Conservation (phyloP, 2,113 vertebrate species). For the Notiomystis cincta region DNA sequence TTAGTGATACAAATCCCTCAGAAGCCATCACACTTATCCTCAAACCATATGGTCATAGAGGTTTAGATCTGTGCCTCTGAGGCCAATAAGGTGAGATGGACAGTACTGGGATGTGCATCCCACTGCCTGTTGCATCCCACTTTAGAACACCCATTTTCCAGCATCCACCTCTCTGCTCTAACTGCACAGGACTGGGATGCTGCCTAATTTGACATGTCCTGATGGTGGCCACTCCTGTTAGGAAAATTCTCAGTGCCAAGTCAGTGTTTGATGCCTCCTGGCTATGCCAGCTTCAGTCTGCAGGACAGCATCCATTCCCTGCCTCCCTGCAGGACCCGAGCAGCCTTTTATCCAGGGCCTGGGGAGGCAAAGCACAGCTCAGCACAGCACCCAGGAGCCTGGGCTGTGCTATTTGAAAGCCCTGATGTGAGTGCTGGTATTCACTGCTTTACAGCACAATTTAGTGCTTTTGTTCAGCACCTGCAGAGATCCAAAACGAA, state of each 20-base stretch:
- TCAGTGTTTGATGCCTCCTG: not conserved
- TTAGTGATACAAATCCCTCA: not conserved
- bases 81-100: not conserved
- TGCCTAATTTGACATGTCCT: not conserved
- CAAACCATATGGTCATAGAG: not conserved
- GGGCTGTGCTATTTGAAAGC: not conserved
- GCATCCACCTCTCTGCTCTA: not conserved
- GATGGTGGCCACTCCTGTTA: not conserved
- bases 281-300: not conserved
- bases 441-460: accelerated
- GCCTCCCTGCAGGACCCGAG: not conserved
- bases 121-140: not conserved
- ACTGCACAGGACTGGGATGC: not conserved
- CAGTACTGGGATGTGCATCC: not conserved
- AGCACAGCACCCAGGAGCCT: not conserved
- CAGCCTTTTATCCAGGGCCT: not conserved
- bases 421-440: not conserved
- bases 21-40: not conserved
- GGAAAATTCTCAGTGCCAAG: not conserved
- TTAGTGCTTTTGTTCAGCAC: not conserved
- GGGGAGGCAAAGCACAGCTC: not conserved
- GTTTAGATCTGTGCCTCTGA: not conserved
- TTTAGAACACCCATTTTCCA: not conserved
- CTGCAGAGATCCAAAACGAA: not conserved
- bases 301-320: not conserved